Base-by-base conservation (phyloP, 1,140 invertebrate species). In the Coelopa frigida region DNA sequence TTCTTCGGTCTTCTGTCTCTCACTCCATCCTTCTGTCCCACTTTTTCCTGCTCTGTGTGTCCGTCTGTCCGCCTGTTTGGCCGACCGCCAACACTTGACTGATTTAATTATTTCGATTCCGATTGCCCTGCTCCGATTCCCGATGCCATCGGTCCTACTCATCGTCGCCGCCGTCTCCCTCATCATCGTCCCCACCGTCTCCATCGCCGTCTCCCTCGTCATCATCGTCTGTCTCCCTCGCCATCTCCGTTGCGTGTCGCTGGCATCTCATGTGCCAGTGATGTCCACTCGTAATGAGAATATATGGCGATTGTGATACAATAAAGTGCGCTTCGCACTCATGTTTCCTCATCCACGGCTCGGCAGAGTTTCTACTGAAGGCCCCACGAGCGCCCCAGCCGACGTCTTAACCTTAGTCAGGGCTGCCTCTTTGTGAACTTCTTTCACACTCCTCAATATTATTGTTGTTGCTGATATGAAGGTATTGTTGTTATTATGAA, bases 241-340 rank as follows among this genome's bases (percentile, higher is more conserved):
- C 5, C 31, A 14, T 3, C n/a, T n/a, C 21, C 45, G 38, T 47
- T 48, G 45, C 41, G 50, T 44, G 45, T 47, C 46, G 24, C 27
- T 50, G 51, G 52, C 57, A 66, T 66, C 59, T 62, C 62, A 66
- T 62, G 62, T 62, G 62, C 66, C 63, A n/a, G n/a, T n/a, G n/a
- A 67, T 67, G 63, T 67, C 63, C 60, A 55, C 59, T 62, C 59
- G 63, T 67, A 67, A 67, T 67, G 62, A 67, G 63, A 67, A 67
- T 61, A 66, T 67, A 67, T 67, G 63, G 63, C 60, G 62, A 59
- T 63, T 66, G 58, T 63, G 62, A 61, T 62, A 67, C 63, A 66
- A 66, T 67, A 67, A 67, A 67, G 60, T 67, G 57, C 63, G 59
- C 63, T 63, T 66, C 62, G 62, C 62, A 66, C 62, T 66, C 62